Evolutionary conservation across 2,888 invertebrate species (phyloP), one percentile per base, ranked within the genome.

Genomic region (Quadroppia sp.): DNA sequence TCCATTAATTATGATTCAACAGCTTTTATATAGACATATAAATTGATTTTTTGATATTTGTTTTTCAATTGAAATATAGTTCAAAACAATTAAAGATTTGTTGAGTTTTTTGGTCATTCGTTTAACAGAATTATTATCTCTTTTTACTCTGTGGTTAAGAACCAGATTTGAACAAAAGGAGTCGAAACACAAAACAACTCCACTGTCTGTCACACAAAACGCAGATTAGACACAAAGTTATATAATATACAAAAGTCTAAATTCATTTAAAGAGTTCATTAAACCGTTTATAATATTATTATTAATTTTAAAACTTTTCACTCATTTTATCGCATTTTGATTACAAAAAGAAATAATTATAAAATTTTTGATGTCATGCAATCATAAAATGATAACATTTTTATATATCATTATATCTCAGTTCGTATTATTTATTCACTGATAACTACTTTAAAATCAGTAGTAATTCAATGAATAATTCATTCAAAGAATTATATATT

Each of bases 201-300:
- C n/a, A 50, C 25, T 53, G 25, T 25, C 25, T 53, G 53, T 53
- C 56, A 56, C 15, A 56, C 30, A 56, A 56, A 56, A 28, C 30
- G 4, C 28, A 23, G 28, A 56, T 56, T 56, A 15, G 28, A 56
- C 1, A 2, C 23, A 28, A 3, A 17, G 28, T 28, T 15, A 45
- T 3, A 45, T 25, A 53, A 53, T 30, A 13, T 30, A 25, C 2
- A 53, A 53, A 50, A 36, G 9, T 4, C 9, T 45, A 45, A 45
- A 11, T 45, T 36, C 6, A 4, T 36, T 36, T 36, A 7, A 36
- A 4, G 56, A 56, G 56, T 56, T 56, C 56, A 56, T 56, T 56
- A 56, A 56, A 56, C 56, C 9, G 13, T 56, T 15, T 45, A 13
- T 45, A 13, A 17, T 45, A 15, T 45, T 45, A 11, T 11, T 56